phyloP scores from a whole-genome alignment of 2,797 vertebrate species.

The Cuniculus paca region DNA sequence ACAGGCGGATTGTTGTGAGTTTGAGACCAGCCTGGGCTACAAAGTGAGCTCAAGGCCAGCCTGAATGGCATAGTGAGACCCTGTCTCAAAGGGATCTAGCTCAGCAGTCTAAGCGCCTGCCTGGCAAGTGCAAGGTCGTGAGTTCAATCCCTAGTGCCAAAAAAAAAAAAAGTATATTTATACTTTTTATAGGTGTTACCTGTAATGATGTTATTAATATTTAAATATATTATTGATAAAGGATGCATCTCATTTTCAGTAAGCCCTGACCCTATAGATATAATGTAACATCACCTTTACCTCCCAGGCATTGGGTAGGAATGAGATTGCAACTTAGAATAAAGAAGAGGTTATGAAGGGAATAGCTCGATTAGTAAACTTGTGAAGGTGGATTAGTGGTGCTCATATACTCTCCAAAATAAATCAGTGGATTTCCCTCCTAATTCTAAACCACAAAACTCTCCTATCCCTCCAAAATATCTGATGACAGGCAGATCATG shows the following conservation, averaged over 20 bases:
- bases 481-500: slow-evolving; percentile 27
- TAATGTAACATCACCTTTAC: background rate
- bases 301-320: background rate
- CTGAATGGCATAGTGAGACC: too few species aligned
- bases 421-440: slow-evolving; percentile 49
- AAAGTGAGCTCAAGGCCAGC: too few species aligned
- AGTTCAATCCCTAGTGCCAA: too few species aligned
- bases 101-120: too few species aligned
- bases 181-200: background rate
- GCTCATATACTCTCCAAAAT: slow-evolving; percentile 41
- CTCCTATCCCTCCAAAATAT: background rate
- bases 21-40: too few species aligned
- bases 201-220: background rate
- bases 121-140: too few species aligned
- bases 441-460: background rate
- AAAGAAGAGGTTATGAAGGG: background rate
- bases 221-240: background rate
- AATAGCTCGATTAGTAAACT: slow-evolving; percentile 30
- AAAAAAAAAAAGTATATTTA: background rate
- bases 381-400: background rate
- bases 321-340: background rate
- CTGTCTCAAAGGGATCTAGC: too few species aligned
- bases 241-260: background rate
- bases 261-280: background rate
- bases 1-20: too few species aligned